Evolutionary conservation across 1,140 invertebrate genomes (phyloP).

Genomic region (Ceratina australensis): DNA sequence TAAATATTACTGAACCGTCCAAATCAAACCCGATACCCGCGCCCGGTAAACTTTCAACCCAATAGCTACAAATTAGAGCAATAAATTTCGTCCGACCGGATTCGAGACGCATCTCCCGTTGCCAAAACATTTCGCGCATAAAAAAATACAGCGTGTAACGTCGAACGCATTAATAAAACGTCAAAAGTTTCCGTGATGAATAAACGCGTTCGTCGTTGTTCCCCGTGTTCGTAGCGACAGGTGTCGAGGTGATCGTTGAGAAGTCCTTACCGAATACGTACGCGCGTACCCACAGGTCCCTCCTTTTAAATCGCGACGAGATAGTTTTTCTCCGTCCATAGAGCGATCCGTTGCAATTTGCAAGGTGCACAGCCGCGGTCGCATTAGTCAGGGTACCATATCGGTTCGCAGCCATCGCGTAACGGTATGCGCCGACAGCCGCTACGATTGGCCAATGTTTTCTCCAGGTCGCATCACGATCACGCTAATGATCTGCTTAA

Average conservation of each 20-base stretch:
- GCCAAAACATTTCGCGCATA: background rate
- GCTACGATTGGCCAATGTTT: slow-evolving; percentile 71
- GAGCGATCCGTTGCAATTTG: slow-evolving; percentile 72
- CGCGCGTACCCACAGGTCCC: slow-evolving; percentile 21
- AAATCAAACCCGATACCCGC: too few species aligned
- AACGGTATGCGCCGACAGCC: slow-evolving; percentile 72
- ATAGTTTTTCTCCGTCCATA: slow-evolving; percentile 67
- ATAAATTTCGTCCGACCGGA: too few species aligned
- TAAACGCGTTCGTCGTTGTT: background rate
- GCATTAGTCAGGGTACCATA: slow-evolving; percentile 78
- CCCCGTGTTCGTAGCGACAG: slow-evolving; percentile 4
- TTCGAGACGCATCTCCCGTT: background rate
- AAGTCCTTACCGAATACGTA: slow-evolving; percentile 62
- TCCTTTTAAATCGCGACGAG: slow-evolving; percentile 68
- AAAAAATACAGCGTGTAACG: background rate
- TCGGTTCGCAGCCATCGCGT: slow-evolving; percentile 75
- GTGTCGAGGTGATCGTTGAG: slow-evolving; percentile 42
- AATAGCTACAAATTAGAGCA: too few species aligned
- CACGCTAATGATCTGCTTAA: slow-evolving; percentile 79
- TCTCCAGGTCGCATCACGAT: slow-evolving; percentile 60
- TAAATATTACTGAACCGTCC: too few species aligned
- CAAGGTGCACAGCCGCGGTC: slow-evolving; percentile 75
- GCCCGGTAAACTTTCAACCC: too few species aligned
- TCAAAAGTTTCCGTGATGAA: slow-evolving; percentile 26
- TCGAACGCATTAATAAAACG: slow-evolving; percentile 12